Evolutionary conservation across 2,888 invertebrate species (phyloP).

Genomic region (Pollenia amentaria): DNA sequence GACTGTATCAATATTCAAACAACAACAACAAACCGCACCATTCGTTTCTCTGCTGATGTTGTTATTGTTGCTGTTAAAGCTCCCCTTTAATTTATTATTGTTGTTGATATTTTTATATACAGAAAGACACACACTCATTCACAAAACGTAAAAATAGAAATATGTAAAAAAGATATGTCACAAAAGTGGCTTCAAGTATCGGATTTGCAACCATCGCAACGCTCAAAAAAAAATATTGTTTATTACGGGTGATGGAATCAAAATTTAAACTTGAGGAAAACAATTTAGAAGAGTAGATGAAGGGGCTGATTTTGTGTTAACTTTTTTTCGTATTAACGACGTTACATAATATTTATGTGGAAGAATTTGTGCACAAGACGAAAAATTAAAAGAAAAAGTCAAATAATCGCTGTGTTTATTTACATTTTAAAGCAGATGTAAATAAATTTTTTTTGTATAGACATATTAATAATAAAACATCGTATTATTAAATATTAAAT

Average conservation of each 20-base stretch:
- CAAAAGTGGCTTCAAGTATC: slow-evolving; percentile 73
- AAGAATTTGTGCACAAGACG: not conserved
- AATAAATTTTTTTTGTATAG: no score
- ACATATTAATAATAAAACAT: no score
- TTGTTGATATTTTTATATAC: not conserved
- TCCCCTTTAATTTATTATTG: slow-evolving; percentile 25
- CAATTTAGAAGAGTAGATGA: not conserved
- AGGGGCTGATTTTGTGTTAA: not conserved
- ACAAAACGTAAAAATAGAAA: not conserved
- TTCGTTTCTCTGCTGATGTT: slow-evolving; percentile 2
- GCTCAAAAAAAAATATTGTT: slow-evolving; percentile 32
- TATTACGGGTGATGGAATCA: slow-evolving; percentile 5
- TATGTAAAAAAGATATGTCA: slow-evolving; percentile 35
- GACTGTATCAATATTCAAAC: slow-evolving; percentile 58
- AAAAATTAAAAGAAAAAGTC: not conserved
- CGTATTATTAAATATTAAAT: no score
- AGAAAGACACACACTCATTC: not conserved
- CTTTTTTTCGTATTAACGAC: no score
- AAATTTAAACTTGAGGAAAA: slow-evolving; percentile 26
- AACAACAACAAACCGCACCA: slow-evolving; percentile 38
- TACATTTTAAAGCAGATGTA: no score
- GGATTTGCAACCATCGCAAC: slow-evolving; percentile 74
- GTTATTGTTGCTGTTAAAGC: slow-evolving; percentile 4
- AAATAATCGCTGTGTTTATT: no score
- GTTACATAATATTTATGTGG: no score